Evolutionary conservation across 2,113 vertebrate genomes (phyloP).

Genomic region (Rhinogobius similis): DNA sequence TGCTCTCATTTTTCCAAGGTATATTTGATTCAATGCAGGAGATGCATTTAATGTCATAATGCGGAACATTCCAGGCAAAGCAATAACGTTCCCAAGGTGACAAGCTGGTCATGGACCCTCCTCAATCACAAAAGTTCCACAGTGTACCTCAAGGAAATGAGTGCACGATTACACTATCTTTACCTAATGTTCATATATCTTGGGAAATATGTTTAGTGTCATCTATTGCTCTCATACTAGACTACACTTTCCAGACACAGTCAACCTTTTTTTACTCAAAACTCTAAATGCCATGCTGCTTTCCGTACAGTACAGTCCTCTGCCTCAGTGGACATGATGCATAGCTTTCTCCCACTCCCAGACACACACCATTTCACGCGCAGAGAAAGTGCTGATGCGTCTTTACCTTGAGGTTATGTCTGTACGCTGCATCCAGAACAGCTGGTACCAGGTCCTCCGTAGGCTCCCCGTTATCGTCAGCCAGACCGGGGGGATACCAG

Average conservation of each 20-base stretch:
- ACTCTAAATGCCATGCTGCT: neutral
- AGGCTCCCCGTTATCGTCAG: conserved; percentile 87
- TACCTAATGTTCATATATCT: no score
- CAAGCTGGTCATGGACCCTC: no score
- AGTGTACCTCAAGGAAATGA: no score
- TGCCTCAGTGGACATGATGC: conserved; percentile 6
- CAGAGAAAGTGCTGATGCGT: conserved; percentile 30
- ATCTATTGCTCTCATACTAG: neutral
- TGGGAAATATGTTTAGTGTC: no score
- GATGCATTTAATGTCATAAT: no score
- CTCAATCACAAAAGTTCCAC: no score
- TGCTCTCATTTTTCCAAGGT: no score
- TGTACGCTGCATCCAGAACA: conserved; percentile 85
- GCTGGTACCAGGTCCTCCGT: conserved; percentile 85
- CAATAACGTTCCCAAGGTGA: no score
- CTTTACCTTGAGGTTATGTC: conserved; percentile 87
- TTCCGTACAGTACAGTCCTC: conserved; percentile 1
- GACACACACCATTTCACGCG: neutral
- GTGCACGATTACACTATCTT: no score
- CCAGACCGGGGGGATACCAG: conserved; percentile 88
- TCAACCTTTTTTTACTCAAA: neutral
- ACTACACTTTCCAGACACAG: neutral
- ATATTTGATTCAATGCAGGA: no score
- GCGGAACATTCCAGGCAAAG: no score
- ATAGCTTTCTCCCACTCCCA: conserved; percentile 11